Evolutionary conservation across 2,113 vertebrate species (phyloP).

Genomic region (Daphoenositta chrysoptera): DNA sequence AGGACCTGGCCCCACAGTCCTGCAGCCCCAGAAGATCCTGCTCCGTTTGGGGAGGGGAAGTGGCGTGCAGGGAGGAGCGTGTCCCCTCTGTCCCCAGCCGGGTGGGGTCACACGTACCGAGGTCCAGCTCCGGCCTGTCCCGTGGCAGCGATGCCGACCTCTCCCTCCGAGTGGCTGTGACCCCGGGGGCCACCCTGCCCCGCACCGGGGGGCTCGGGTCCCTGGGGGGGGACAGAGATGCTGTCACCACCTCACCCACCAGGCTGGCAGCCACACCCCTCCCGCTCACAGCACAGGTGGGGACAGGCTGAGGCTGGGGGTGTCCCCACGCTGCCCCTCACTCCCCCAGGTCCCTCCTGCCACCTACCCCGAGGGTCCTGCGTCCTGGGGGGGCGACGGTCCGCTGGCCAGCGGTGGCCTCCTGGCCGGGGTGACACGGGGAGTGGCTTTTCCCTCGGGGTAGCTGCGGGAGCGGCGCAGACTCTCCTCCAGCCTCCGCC

Average conservation of each 20-base stretch:
- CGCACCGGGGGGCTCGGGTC: not conserved
- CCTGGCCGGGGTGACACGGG: rapidly evolving
- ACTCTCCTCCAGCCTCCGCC: slow-evolving; percentile 70
- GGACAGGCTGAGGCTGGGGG: not conserved
- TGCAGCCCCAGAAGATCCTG: rapidly evolving
- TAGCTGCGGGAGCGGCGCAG: slow-evolving; percentile 11
- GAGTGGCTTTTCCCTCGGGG: not conserved
- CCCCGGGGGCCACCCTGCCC: not conserved
- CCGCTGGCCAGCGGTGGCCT: not conserved
- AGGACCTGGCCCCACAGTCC: not conserved
- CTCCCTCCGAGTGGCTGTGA: not conserved
- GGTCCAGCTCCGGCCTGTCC: not conserved
- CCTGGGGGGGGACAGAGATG: not conserved
- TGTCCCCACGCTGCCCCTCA: not conserved
- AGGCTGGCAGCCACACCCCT: too few species aligned
- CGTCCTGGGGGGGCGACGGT: not conserved
- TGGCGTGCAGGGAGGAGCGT: rapidly evolving
- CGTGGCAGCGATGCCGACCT: slow-evolving; percentile 59
- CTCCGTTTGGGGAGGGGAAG: not conserved
- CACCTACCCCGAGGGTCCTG: slow-evolving; percentile 60
- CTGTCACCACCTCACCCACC: not conserved
- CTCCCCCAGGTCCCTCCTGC: rapidly evolving
- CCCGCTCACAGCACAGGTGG: not conserved
- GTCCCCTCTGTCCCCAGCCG: not conserved
- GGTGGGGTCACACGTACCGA: slow-evolving; percentile 51